phyloP scores from a whole-genome alignment of 1,140 invertebrate genomes.

The Harpegnathos saltator region DNA sequence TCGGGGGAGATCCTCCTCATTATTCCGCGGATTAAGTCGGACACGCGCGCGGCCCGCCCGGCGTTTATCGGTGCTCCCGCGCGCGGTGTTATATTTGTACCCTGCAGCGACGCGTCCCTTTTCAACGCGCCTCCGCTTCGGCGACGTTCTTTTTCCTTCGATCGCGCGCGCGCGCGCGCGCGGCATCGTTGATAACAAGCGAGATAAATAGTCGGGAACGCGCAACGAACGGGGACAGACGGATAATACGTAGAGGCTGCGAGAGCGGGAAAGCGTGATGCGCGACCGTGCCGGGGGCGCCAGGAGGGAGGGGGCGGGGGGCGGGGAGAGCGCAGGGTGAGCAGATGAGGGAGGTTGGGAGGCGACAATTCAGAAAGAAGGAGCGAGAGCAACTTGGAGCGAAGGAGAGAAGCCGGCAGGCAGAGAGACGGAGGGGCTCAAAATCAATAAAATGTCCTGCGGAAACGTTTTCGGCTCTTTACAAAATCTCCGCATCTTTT shows the following conservation, averaged over 20 bases:
- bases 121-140: neutral
- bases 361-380: constrained; percentile 68
- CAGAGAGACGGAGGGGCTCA: constrained; percentile 74
- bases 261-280: constrained; percentile 24
- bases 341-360: constrained; percentile 52
- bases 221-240: constrained; percentile 25
- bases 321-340: constrained; percentile 22
- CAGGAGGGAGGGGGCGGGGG: constrained; percentile 12
- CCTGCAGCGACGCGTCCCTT: neutral
- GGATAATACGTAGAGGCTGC: constrained; percentile 50
- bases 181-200: constrained; percentile 26
- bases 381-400: constrained; percentile 68
- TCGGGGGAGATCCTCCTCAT: neutral
- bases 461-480: constrained; percentile 79
- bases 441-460: constrained; percentile 84
- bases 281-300: neutral
- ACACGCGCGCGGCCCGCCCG: neutral
- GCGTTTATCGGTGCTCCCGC: neutral
- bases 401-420: constrained; percentile 66
- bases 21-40: constrained; percentile 1
- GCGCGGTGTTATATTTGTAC: neutral
- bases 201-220: constrained; percentile 40
- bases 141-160: constrained; percentile 19
- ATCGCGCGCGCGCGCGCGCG: no score
- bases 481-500: constrained; percentile 69